A percentile compares a stretch with the other conserved stretches of the same genome.
Evolutionary conservation across 2,888 invertebrate genomes (phyloP).

Genomic region (Meiosimyza decipiens): DNA sequence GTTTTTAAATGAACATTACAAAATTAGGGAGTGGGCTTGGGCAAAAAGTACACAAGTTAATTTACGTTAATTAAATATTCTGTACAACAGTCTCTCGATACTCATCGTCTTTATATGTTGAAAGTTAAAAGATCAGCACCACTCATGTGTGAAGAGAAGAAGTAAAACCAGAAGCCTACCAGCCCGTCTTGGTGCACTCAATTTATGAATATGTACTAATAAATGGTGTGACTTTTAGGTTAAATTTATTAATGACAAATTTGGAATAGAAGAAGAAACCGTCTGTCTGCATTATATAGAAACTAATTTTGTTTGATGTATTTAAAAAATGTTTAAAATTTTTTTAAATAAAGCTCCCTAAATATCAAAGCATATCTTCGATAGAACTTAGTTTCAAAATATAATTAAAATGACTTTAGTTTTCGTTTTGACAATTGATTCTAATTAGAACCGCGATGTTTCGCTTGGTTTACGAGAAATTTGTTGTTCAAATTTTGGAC

Average conservation of each 20-base stretch:
- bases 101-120: slow-evolving; percentile 11
- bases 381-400: no score
- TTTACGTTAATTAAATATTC: slow-evolving; percentile 33
- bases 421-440: no score
- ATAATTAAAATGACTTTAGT: no score
- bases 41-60: slow-evolving; percentile 19
- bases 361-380: no score
- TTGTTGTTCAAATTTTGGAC: no score
- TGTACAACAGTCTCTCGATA: slow-evolving; percentile 10
- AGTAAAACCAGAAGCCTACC: background rate
- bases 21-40: slow-evolving; percentile 20
- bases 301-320: no score
- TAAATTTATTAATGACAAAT: slow-evolving; percentile 25
- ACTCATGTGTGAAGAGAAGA: background rate
- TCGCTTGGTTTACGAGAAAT: no score
- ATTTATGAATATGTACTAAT: slow-evolving; percentile 16
- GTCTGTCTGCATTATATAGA: no score
- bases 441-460: no score
- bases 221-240: slow-evolving; percentile 28
- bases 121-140: slow-evolving; percentile 23
- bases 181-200: background rate
- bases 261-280: background rate
- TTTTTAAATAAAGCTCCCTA: no score
- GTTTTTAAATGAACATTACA: background rate
- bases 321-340: no score